phyloP scores from a whole-genome alignment of 1,140 invertebrate genomes.

The Conus ventricosus region DNA sequence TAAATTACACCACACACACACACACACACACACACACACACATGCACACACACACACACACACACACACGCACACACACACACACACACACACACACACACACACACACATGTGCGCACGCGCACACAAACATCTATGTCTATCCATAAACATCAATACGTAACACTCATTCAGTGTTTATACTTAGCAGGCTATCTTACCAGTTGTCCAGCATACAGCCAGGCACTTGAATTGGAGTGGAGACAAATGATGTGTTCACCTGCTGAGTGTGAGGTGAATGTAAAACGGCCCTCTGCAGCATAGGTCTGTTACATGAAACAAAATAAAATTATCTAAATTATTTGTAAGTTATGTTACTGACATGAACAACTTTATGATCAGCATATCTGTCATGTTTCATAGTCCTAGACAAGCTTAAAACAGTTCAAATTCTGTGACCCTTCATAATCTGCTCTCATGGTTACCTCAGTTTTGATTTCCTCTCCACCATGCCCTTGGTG shows the following conservation, averaged over 20 bases:
- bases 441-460: too few relatives aligned
- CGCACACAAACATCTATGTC: too few relatives aligned
- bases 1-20: neutral
- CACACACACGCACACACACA: neutral
- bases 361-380: too few relatives aligned
- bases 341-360: too few relatives aligned
- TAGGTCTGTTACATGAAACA: conserved; percentile 80
- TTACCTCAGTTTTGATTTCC: too few relatives aligned
- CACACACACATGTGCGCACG: too few relatives aligned
- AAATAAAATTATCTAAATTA: neutral
- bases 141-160: too few relatives aligned
- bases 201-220: conserved; percentile 74
- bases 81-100: neutral
- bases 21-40: neutral
- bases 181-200: conserved; percentile 48
- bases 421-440: too few relatives aligned
- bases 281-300: conserved; percentile 95
- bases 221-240: conserved; percentile 91
- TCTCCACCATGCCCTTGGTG: too few relatives aligned
- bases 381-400: too few relatives aligned
- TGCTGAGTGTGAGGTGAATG: conserved; percentile 96
- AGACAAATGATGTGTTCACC: conserved; percentile 99
- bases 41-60: neutral
- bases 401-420: too few relatives aligned
- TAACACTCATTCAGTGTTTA: neutral